phyloP scores from a whole-genome alignment of 2,888 invertebrate genomes.

The Gastrophysa polygoni region DNA sequence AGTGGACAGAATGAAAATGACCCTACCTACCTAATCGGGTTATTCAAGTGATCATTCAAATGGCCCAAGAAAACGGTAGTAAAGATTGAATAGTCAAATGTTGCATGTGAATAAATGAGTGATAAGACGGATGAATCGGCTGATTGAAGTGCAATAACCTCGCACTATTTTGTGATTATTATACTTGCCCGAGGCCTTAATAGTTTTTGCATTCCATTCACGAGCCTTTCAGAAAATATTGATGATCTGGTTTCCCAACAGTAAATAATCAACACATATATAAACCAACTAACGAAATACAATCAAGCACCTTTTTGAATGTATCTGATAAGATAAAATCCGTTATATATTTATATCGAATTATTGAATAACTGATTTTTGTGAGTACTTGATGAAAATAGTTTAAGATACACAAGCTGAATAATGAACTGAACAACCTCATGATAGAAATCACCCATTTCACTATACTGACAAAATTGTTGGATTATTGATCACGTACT shows the following conservation, averaged over 20 bases:
- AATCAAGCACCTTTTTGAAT: neutral
- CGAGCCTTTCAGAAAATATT: neutral
- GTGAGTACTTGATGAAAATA: too few species aligned
- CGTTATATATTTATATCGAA: neutral
- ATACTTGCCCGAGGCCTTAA: neutral
- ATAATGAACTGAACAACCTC: neutral
- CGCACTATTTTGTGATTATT: neutral
- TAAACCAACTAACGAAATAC: neutral
- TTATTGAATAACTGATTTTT: neutral
- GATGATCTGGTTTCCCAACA: neutral
- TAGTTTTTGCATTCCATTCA: neutral
- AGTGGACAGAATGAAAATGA: too few species aligned
- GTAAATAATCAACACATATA: neutral
- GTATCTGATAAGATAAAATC: slow-evolving; percentile 4
- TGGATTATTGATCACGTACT: neutral
- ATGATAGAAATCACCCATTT: neutral
- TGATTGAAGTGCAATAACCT: too few species aligned
- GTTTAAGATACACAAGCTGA: too few species aligned
- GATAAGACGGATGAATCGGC: too few species aligned
- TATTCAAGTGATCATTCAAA: too few species aligned
- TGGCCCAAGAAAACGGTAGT: too few species aligned
- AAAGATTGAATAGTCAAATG: too few species aligned
- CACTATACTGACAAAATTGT: neutral
- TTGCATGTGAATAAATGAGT: too few species aligned
- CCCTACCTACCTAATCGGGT: too few species aligned